A percentile compares a stretch with the other conserved stretches of the same genome.
These are phyloP conservation scores for Allobates femoralis DNA, from an alignment of 2,797 vertebrate genomes.

Conservation along the genomic window DNA sequence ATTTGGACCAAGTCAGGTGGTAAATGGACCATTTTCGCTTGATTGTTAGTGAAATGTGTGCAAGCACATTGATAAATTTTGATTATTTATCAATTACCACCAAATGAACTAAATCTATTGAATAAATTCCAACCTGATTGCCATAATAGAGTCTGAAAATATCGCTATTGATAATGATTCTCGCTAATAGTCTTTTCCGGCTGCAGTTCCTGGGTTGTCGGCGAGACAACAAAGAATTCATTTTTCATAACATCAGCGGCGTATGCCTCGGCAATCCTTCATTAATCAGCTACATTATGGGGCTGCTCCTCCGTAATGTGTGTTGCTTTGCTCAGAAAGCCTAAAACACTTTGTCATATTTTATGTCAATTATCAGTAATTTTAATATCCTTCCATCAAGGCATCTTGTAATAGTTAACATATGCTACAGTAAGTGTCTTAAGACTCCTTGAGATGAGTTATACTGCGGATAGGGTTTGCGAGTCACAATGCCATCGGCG, in stretches of 20 bases:
- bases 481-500: conserved; percentile 82
- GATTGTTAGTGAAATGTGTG: conserved; percentile 99
- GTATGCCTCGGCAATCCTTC: conserved; percentile 93
- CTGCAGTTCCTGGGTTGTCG: conserved; percentile 90
- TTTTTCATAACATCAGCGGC: conserved; percentile 97
- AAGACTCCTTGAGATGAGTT: conserved; percentile 91
- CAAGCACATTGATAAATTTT: conserved; percentile 99
- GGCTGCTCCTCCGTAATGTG: conserved; percentile 88
- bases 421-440: conserved; percentile 91
- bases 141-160: conserved; percentile 99
- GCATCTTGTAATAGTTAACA: conserved; percentile 92
- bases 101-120: conserved; percentile 99
- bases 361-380: conserved; percentile 98
- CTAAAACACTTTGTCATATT: conserved; percentile 97
- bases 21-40: conserved; percentile 99
- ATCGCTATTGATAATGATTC: conserved; percentile 99
- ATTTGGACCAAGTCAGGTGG: conserved; percentile 99
- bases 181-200: conserved; percentile 97
- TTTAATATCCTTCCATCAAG: conserved; percentile 95
- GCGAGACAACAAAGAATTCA: conserved; percentile 96
- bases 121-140: conserved; percentile 98
- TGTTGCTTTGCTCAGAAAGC: conserved; percentile 95
- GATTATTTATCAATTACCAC: conserved; percentile 99
- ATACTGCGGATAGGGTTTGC: conserved; percentile 84
- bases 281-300: conserved; percentile 98